These are phyloP conservation scores for Dicyrtomina minuta DNA, from an alignment of 2,888 invertebrate genomes.

Conservation along the genomic window DNA sequence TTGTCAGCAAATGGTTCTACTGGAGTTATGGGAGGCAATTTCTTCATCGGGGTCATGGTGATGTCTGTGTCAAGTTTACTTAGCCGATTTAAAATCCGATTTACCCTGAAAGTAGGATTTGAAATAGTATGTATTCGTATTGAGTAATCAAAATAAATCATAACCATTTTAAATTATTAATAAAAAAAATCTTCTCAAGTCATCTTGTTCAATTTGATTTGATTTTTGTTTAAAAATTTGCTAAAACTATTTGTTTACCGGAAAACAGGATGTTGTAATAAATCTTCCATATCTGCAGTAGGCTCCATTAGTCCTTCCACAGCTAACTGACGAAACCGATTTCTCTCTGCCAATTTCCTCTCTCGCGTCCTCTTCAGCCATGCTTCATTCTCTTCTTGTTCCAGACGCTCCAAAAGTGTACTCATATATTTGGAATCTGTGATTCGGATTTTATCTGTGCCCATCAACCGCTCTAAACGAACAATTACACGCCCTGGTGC, in stretches of 20 bases:
- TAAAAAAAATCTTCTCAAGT: not conserved
- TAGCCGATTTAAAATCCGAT: constrained; percentile 46
- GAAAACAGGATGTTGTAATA: constrained; percentile 50
- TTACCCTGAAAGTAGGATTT: constrained; percentile 38
- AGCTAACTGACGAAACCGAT: constrained; percentile 46
- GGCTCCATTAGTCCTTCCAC: constrained; percentile 52
- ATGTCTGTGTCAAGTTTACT: constrained; percentile 33
- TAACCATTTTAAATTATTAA: no score
- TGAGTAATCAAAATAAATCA: no score
- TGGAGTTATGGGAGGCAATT: constrained; percentile 34
- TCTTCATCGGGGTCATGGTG: constrained; percentile 10
- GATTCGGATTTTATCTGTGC: constrained; percentile 67
- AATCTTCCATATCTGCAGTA: constrained; percentile 46
- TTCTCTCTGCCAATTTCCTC: constrained; percentile 61
- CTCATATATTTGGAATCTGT: constrained; percentile 71
- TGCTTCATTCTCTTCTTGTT: constrained; percentile 66
- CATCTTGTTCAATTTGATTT: not conserved
- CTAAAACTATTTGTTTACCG: no score
- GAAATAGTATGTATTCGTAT: not conserved
- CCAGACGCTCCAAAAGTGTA: constrained; percentile 65
- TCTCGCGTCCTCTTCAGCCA: constrained; percentile 67
- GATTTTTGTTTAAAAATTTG: no score
- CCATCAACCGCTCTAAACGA: constrained; percentile 70
- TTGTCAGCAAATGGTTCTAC: constrained; percentile 34
- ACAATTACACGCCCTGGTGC: constrained; percentile 50